Percentiles rank a stretch among this genome's conserved stretches.
Conservation (phyloP, 2,888 invertebrate genomes). For the Barypeithes pellucidus region DNA sequence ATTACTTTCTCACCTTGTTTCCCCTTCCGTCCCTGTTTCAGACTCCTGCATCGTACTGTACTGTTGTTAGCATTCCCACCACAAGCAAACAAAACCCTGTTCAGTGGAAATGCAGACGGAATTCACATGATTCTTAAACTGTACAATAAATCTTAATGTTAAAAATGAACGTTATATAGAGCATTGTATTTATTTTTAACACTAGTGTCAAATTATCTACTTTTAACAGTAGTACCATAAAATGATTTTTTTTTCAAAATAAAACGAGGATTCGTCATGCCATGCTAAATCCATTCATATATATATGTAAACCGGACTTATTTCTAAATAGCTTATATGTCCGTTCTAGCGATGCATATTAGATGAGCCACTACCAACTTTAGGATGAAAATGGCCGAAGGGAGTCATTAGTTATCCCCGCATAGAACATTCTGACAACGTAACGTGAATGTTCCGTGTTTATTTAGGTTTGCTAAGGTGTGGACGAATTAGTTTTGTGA, state of each 20-base stretch:
- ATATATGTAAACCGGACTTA: neutral
- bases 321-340: constrained; percentile 4
- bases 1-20: too few species aligned
- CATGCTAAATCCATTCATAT: neutral
- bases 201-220: too few species aligned
- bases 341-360: constrained; percentile 4
- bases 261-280: neutral
- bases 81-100: too few species aligned
- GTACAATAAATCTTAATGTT: too few species aligned
- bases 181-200: too few species aligned
- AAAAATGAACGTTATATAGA: too few species aligned
- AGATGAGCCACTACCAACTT: constrained; percentile 2
- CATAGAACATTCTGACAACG: constrained; percentile 1
- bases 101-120: too few species aligned
- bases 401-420: constrained; percentile 14
- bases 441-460: neutral
- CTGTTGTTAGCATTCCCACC: too few species aligned
- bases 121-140: too few species aligned
- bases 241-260: neutral
- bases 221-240: too few species aligned
- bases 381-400: neutral
- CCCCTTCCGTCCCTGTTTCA: too few species aligned
- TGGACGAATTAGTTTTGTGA: constrained; percentile 3
- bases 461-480: constrained; percentile 13
- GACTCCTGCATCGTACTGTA: too few species aligned